Evolutionary conservation across 1,140 invertebrate genomes (phyloP), one percentile per base, ranked within the genome.

Genomic region (Apis laboriosa): DNA sequence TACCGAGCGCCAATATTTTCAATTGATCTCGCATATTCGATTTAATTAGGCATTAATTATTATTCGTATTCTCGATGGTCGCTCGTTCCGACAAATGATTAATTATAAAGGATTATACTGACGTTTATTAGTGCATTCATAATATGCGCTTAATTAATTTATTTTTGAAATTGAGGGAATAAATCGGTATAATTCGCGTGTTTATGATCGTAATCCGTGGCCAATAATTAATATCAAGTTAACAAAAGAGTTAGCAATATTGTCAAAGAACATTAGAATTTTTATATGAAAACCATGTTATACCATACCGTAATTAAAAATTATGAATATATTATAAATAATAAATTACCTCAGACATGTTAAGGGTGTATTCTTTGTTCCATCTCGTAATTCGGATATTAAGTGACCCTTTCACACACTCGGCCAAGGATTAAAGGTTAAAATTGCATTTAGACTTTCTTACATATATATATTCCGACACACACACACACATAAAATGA

Each of bases 1-100:
- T 3, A 56, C 13, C 11, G 19, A 53, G 24, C 9, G 49, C 11
- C n/a, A 53, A 73, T 43, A 73, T 73, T 73, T 58, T 15, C 28
- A 1, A 28, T 3, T 11, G 53, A 43, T 21, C 43, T 60, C 19
- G 53, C 43, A 11, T 13, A 28, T 43, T 73, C 28, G 55, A 21
- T 60, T n/a, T 56, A 73, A 73, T 58, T 56, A 43, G 24, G 19
- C 55, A 58, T 58, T 72, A 72, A 72, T 72, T 72, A 72, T 72
- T 66, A 64, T n/a, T 55, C 53, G 24, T 58, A 51, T 2, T 28
- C 9, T 24, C 58, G 58, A 51, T 19, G 9, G 51, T 43, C 11
- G 58, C 21, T 28, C 43, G 11, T 11, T 21, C 28, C 15, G 55
- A 15, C 24, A 19, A 43, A 73, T 19, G 19, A 60, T 19, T 19